Evolutionary conservation across 2,888 invertebrate species (phyloP).

Genomic region (Limnephilus marmoratus): DNA sequence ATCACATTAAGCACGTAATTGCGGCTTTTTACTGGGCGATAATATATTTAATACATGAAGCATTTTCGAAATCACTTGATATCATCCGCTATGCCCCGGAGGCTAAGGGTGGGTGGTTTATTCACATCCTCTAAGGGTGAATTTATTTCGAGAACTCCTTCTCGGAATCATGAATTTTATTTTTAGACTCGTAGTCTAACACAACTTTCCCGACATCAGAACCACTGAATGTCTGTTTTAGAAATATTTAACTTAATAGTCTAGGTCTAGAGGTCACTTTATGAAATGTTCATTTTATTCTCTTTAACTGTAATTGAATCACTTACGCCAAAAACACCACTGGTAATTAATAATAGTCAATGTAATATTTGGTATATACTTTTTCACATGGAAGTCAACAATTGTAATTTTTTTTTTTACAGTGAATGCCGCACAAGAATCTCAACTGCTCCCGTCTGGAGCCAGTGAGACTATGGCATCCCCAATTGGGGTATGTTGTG

Average conservation of each 20-base stretch:
- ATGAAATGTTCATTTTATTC: not conserved
- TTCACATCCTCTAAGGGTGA: not conserved
- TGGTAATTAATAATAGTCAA: not conserved
- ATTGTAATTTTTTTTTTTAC: no score
- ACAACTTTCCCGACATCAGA: not conserved
- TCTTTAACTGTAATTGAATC: not conserved
- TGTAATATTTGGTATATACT: no score
- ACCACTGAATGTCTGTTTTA: not conserved
- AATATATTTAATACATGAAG: not conserved
- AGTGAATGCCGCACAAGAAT: no score
- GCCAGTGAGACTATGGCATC: no score
- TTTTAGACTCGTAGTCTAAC: not conserved
- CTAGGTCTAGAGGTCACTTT: not conserved
- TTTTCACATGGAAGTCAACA: no score
- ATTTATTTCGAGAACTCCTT: not conserved
- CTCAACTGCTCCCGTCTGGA: no score
- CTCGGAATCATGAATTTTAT: not conserved
- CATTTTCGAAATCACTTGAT: constrained; percentile 31
- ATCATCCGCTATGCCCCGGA: not conserved
- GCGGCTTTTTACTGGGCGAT: not conserved
- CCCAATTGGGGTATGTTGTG: no score
- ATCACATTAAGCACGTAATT: not conserved
- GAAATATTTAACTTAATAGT: not conserved
- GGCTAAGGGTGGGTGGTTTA: not conserved
- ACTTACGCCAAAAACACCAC: not conserved